These are phyloP conservation scores for Avahi laniger DNA, from an alignment of 2,797 vertebrate species.

Conservation along the genomic window DNA sequence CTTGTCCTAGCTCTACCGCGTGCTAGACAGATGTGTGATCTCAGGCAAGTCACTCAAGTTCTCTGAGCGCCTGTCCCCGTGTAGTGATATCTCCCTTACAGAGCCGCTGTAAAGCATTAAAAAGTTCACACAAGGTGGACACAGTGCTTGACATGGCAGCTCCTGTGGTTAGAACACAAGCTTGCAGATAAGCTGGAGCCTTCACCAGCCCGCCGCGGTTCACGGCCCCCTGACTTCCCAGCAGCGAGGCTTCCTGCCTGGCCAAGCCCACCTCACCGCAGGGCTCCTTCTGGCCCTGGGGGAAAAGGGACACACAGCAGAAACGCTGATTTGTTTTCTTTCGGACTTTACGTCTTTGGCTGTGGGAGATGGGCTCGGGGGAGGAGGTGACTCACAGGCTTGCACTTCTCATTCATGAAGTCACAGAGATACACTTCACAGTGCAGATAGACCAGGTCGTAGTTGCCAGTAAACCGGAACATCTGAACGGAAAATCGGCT, in stretches of 20 bases:
- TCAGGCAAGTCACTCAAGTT: neutral
- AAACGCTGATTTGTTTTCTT: neutral
- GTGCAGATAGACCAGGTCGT: conserved; percentile 83
- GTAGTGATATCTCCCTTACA: neutral
- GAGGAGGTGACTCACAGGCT: conserved; percentile 76
- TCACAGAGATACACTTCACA: conserved; percentile 86
- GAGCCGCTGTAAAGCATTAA: neutral
- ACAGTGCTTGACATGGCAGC: neutral
- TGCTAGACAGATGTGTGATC: neutral
- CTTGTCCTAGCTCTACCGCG: neutral
- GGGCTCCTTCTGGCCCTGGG: neutral
- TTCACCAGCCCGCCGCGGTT: neutral
- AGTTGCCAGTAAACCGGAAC: conserved; percentile 81
- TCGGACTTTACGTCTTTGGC: neutral
- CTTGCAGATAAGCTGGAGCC: neutral
- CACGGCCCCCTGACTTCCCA: neutral
- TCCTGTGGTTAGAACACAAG: neutral
- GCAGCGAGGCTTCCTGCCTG: neutral
- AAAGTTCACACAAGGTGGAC: neutral
- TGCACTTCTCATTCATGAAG: conserved; percentile 67
- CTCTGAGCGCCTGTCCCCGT: neutral
- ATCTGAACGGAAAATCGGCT: conserved; percentile 85
- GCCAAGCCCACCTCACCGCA: neutral
- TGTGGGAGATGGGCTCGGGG: neutral
- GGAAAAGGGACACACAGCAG: neutral